Base-by-base conservation (phyloP, 2,888 invertebrate genomes). In the Nudaria mundana region DNA sequence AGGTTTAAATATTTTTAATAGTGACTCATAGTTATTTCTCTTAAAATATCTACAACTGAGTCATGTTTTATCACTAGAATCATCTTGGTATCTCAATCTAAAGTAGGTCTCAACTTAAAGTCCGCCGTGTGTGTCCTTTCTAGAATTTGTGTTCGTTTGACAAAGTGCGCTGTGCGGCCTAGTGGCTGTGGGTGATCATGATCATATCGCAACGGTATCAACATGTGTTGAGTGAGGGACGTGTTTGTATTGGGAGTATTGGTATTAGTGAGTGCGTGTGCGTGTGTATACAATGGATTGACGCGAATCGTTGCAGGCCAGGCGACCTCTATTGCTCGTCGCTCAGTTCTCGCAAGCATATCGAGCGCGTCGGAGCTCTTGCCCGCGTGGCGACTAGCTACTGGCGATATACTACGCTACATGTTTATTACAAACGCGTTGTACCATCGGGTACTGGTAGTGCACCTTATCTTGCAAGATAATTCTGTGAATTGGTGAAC, bases 231-330 rank as follows among this genome's bases (percentile, higher is more conserved):
- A 74, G 72, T 73, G 51, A 61, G 63, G 56, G 64, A 65, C 54
- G 69, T 64, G 67, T 63, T 66, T 18, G 18, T 18, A 18, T 8
- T 20, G 8, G 20, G 5, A 68, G 76, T 79, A 81, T 82, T 84
- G 81, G 82, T 82, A 76, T 79, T 77, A 71, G 76, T 78, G 74
- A 71, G 77, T 83, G 81, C 77, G 85, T 81, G 76, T 77, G 76
- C 77, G n/a, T n/a, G n/a, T n/a, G 81, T 82, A 80, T 76, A 71
- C 76, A 73, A 71, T 69, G 74, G 73, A 69, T 73, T 85, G 82
- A 85, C 83, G 86, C 84, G 86, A 84, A 86, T 82, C 79, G 71
- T 76, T 80, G 81, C 77, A 75, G 70, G 76, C 77, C 74, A 69
- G 76, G 76, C 68, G 63, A 63, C 60, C 58, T 65, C 63, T 63